phyloP scores from a whole-genome alignment of 2,888 invertebrate species.

The Papilio demoleus region DNA sequence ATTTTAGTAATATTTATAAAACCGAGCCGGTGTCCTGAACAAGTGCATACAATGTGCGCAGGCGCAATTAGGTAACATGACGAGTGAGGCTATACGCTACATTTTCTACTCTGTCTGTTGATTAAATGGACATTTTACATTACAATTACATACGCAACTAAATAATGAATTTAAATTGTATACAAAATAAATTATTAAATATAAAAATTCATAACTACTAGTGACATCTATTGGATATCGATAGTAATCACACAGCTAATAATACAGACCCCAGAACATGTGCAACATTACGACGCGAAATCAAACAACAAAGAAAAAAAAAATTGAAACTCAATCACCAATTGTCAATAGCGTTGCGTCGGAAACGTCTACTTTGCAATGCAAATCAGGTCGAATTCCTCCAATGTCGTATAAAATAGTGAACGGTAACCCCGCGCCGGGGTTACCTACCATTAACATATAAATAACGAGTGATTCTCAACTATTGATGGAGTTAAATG shows the following conservation, averaged over 20 bases:
- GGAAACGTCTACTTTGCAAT: slow-evolving; percentile 62
- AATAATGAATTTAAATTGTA: too few species aligned
- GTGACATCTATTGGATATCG: slow-evolving; percentile 28
- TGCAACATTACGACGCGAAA: slow-evolving; percentile 64
- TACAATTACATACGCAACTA: too few species aligned
- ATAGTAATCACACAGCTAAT: not conserved
- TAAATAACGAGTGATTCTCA: slow-evolving; percentile 78
- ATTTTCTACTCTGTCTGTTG: too few species aligned
- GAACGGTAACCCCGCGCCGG: slow-evolving; percentile 52
- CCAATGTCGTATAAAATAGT: slow-evolving; percentile 62
- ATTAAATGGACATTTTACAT: too few species aligned
- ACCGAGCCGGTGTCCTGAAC: too few species aligned
- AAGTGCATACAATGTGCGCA: too few species aligned
- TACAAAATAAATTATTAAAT: not conserved
- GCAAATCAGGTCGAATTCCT: slow-evolving; percentile 73
- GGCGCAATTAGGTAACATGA: too few species aligned
- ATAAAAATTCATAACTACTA: not conserved
- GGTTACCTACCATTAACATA: slow-evolving; percentile 73
- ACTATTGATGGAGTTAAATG: slow-evolving; percentile 71
- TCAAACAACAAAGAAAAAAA: slow-evolving; percentile 56
- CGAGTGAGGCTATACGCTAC: too few species aligned
- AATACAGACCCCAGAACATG: slow-evolving; percentile 53
- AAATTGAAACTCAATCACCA: slow-evolving; percentile 68
- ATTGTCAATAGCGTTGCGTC: slow-evolving; percentile 67
- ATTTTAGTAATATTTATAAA: too few species aligned